phyloP scores from a whole-genome alignment of 2,113 vertebrate genomes.

The Spea bombifrons region DNA sequence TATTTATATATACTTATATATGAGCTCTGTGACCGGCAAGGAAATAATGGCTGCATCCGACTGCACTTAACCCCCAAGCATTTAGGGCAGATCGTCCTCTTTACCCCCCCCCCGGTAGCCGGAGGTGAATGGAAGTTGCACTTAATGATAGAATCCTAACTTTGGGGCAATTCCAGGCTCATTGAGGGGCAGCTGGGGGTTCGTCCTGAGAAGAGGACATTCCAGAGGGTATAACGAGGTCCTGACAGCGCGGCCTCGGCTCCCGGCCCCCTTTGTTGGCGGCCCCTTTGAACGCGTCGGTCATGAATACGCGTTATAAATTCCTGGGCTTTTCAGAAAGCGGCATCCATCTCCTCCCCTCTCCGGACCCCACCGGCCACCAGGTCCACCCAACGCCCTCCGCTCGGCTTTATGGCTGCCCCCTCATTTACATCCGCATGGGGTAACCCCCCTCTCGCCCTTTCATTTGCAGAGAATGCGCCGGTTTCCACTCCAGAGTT shows the following conservation, averaged over 20 bases:
- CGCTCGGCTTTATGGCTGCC: conserved; percentile 60
- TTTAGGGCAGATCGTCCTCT: too few relatives aligned
- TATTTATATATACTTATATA: too few relatives aligned
- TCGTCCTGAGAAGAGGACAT: neutral
- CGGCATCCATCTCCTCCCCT: conserved; percentile 59
- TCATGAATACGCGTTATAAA: conserved; percentile 64
- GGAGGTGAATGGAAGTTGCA: neutral
- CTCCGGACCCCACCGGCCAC: conserved; percentile 45
- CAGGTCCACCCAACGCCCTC: conserved; percentile 38
- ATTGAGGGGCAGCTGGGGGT: neutral
- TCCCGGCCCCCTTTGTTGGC: conserved; percentile 51
- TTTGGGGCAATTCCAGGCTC: neutral
- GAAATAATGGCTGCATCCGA: too few relatives aligned
- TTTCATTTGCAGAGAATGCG: neutral
- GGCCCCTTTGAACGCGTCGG: conserved; percentile 50
- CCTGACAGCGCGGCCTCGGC: neutral
- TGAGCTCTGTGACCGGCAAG: too few relatives aligned
- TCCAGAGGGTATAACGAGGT: neutral
- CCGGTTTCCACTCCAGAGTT: neutral
- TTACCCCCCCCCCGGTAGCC: too few relatives aligned
- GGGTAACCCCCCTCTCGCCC: conserved; percentile 7
- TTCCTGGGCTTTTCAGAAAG: conserved; percentile 57
- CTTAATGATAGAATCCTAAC: neutral
- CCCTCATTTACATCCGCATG: conserved; percentile 62
- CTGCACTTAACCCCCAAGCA: too few relatives aligned